Conservation (phyloP, 2,797 vertebrate species). For the Furcifer pardalis region DNA sequence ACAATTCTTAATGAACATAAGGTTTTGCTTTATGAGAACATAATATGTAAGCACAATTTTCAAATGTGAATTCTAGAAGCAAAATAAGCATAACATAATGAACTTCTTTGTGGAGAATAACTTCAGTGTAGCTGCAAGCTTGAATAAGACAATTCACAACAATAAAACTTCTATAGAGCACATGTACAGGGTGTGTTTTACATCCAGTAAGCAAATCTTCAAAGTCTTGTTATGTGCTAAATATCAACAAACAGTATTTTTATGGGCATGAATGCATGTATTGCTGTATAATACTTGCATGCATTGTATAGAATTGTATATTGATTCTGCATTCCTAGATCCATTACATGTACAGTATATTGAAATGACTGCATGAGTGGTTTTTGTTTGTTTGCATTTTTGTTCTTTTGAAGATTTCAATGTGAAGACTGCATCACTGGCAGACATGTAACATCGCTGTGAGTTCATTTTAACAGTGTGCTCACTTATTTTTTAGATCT, state of each 20-base stretch:
- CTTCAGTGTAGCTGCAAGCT: neutral
- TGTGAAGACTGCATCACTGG: conserved; percentile 66
- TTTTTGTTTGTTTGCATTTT: conserved; percentile 38
- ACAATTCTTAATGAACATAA: conserved; percentile 39
- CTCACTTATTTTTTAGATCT: neutral
- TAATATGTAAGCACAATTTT: conserved; percentile 13
- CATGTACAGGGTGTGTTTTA: neutral
- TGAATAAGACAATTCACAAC: neutral
- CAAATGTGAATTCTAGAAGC: neutral
- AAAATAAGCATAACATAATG: conserved; percentile 2
- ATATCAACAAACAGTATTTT: neutral
- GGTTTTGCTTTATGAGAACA: conserved; percentile 34
- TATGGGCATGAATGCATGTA: conserved; percentile 31
- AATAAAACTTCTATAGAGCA: neutral
- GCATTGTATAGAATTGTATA: neutral
- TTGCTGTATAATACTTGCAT: conserved; percentile 1
- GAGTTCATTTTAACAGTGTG: conserved; percentile 42
- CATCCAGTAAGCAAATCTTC: neutral
- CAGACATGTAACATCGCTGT: conserved; percentile 72
- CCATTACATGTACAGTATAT: neutral
- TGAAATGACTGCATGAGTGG: conserved; percentile 35
- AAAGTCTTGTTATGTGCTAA: neutral
- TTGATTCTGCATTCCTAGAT: neutral
- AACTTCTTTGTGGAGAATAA: neutral
- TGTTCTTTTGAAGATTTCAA: conserved; percentile 63